These are phyloP conservation scores for Dryobota labecula DNA, from an alignment of 2,888 invertebrate species.

Conservation along the genomic window DNA sequence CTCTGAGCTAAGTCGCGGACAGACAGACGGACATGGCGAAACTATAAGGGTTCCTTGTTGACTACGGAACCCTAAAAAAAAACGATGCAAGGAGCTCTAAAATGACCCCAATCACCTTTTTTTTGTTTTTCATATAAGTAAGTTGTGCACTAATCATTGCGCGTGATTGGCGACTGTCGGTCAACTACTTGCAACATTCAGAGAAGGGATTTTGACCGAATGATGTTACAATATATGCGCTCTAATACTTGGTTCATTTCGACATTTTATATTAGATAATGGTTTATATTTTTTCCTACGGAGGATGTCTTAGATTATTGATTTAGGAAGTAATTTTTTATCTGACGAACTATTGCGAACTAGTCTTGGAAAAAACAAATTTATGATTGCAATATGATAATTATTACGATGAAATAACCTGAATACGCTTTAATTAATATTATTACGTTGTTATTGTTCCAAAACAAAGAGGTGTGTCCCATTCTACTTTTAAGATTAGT, in stretches of 20 bases:
- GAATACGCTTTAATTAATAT: slow-evolving; percentile 3
- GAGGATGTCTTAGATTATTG: slow-evolving; percentile 3
- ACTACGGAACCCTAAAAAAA: too few species aligned
- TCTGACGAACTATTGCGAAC: background rate
- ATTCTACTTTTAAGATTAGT: background rate
- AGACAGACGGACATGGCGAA: too few species aligned
- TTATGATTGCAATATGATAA: background rate
- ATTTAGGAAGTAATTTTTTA: slow-evolving; percentile 8
- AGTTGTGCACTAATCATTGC: slow-evolving; percentile 26
- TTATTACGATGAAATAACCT: background rate
- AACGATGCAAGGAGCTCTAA: slow-evolving; percentile 33
- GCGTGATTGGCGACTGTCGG: slow-evolving; percentile 47
- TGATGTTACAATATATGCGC: slow-evolving; percentile 39
- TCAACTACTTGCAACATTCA: slow-evolving; percentile 53
- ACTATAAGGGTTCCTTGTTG: too few species aligned
- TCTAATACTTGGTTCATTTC: slow-evolving; percentile 16
- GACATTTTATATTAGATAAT: slow-evolving; percentile 37
- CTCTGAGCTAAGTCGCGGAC: too few species aligned
- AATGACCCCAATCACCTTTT: slow-evolving; percentile 39
- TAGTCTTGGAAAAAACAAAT: background rate
- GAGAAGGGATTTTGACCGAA: slow-evolving; percentile 57
- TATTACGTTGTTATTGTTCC: background rate
- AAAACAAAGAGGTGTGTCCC: background rate
- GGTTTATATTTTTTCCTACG: background rate
- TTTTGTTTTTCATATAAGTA: slow-evolving; percentile 28